phyloP scores from a whole-genome alignment of 2,113 vertebrate species.

The Puntigrus tetrazona region DNA sequence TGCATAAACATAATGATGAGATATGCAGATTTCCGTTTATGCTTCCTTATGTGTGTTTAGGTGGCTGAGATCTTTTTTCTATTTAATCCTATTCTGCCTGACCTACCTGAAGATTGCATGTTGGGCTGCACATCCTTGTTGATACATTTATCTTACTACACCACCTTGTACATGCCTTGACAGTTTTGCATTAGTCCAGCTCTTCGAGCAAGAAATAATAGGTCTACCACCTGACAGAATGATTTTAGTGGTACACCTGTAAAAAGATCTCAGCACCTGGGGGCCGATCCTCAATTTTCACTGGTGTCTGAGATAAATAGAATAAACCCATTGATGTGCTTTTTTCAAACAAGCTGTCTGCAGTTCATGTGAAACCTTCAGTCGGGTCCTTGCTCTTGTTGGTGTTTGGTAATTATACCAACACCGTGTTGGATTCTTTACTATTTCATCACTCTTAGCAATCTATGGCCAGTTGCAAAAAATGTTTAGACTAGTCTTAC shows the following conservation, averaged over 20 bases:
- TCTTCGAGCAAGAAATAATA: neutral
- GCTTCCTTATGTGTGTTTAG: too few species aligned
- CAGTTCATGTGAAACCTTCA: neutral
- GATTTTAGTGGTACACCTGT: neutral
- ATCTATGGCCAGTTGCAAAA: neutral
- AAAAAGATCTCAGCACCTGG: constrained; percentile 2
- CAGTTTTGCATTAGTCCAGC: neutral
- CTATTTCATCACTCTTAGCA: neutral
- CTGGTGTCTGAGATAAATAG: neutral
- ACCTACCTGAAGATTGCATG: neutral
- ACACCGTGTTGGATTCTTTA: neutral
- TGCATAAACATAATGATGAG: neutral
- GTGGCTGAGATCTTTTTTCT: neutral
- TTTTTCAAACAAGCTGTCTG: constrained; percentile 7
- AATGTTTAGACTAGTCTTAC: neutral
- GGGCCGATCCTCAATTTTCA: neutral
- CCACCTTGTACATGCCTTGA: neutral
- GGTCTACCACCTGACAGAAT: neutral
- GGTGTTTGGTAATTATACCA: neutral
- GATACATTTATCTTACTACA: neutral
- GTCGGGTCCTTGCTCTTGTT: neutral
- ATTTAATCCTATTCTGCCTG: neutral
- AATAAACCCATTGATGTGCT: neutral
- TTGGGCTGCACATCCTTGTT: neutral
- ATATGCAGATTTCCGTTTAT: neutral